These are phyloP conservation scores for Nomada flava DNA, from an alignment of 2,888 invertebrate genomes.

Conservation along the genomic window DNA sequence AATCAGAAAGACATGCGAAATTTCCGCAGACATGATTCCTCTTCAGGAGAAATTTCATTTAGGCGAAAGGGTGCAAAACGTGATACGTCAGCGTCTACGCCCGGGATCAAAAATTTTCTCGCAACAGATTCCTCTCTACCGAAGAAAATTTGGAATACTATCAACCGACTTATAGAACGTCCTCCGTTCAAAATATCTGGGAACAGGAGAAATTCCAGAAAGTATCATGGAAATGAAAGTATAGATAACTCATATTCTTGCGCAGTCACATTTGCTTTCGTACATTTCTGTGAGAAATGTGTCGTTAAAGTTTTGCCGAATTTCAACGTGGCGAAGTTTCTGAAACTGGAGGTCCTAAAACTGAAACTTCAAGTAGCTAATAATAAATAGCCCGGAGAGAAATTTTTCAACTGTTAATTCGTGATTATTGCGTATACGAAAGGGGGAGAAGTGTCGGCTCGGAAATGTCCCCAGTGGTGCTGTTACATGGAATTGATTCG, in stretches of 20 bases:
- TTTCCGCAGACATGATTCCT: no score
- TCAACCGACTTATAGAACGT: no score
- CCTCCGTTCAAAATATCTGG: no score
- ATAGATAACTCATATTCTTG: background rate
- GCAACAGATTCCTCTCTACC: no score
- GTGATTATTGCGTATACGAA: constrained; percentile 5
- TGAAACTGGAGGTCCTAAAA: constrained; percentile 3
- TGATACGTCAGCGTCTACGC: no score
- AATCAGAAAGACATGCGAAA: no score
- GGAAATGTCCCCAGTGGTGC: background rate
- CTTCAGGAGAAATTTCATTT: no score
- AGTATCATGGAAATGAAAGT: background rate
- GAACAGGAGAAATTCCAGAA: background rate
- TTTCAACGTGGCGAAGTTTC: background rate
- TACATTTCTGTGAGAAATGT: background rate
- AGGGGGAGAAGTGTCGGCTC: background rate
- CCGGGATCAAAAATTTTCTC: no score
- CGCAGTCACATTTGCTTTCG: background rate
- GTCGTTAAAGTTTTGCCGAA: background rate
- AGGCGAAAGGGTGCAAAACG: no score
- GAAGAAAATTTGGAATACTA: no score
- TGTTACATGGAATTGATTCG: constrained; percentile 13
- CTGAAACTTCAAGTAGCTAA: background rate
- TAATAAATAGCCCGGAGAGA: background rate
- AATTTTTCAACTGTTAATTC: constrained; percentile 14